Conservation (phyloP, 2,797 vertebrate genomes). For the Eulemur albifrons region DNA sequence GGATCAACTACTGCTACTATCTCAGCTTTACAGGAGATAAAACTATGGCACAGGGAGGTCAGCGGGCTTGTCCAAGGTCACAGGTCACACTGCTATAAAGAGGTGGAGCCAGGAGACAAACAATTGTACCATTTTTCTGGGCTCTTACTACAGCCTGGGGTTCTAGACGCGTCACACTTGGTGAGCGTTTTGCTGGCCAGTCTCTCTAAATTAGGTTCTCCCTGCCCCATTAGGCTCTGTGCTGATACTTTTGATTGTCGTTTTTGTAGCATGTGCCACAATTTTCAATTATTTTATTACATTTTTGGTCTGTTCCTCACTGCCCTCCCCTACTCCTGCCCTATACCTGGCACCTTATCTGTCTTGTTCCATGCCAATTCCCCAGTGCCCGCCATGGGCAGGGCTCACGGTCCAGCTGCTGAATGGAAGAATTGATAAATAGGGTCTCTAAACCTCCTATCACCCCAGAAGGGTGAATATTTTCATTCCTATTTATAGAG, state of each 20-base stretch:
- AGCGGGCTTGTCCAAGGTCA: slow-evolving; percentile 10
- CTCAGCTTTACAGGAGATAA: background rate
- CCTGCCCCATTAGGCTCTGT: background rate
- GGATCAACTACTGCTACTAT: background rate
- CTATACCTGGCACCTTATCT: background rate
- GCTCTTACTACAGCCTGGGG: background rate
- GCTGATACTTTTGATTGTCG: background rate
- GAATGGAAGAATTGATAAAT: background rate
- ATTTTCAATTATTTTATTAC: background rate
- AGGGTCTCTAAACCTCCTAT: background rate
- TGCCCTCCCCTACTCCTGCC: background rate
- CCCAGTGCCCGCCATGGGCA: background rate
- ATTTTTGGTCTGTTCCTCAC: background rate
- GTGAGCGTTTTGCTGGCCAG: background rate
- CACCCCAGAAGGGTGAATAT: background rate
- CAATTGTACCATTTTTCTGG: background rate
- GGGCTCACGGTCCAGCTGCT: background rate
- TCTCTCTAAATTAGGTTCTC: background rate
- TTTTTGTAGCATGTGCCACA: background rate
- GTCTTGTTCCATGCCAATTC: background rate
- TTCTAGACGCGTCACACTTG: background rate
- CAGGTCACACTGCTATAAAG: background rate
- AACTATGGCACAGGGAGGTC: background rate
- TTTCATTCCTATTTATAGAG: background rate
- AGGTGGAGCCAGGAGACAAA: background rate